phyloP scores from a whole-genome alignment of 2,797 vertebrate species.

The Peromyscus eremicus region DNA sequence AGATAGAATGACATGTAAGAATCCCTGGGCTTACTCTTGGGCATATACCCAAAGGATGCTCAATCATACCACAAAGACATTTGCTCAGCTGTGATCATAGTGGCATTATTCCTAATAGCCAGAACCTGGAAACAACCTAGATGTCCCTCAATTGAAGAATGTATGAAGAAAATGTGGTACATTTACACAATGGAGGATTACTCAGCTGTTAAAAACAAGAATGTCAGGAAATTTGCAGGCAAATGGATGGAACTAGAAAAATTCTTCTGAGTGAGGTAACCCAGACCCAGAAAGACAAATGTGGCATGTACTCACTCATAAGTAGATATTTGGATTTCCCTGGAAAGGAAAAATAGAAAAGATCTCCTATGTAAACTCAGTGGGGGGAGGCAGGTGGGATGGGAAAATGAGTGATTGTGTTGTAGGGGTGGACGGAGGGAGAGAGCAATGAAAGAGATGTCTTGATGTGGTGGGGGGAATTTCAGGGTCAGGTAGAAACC shows the following conservation, averaged over 20 bases:
- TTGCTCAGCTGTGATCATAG: neutral
- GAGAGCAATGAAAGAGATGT: neutral
- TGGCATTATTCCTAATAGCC: neutral
- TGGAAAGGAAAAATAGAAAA: neutral
- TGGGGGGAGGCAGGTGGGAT: fast-evolving
- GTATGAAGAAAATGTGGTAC: neutral
- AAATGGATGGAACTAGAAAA: neutral
- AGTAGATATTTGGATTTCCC: neutral
- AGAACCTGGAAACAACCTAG: neutral
- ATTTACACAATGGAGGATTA: neutral
- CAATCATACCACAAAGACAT: neutral
- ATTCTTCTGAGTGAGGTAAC: neutral
- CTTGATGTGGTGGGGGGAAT: neutral
- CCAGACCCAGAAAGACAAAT: neutral
- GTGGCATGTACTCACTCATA: neutral
- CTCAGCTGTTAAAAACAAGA: neutral
- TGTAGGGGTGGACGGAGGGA: neutral
- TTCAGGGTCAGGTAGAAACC: too few relatives aligned
- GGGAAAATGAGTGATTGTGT: neutral
- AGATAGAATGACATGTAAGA: neutral
- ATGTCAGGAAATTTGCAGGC: neutral
- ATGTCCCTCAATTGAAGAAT: neutral
- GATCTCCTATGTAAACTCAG: neutral
- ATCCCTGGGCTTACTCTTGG: neutral
- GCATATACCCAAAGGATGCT: neutral